phyloP scores from a whole-genome alignment of 2,797 vertebrate genomes.

The Pogoniulus pusillus region DNA sequence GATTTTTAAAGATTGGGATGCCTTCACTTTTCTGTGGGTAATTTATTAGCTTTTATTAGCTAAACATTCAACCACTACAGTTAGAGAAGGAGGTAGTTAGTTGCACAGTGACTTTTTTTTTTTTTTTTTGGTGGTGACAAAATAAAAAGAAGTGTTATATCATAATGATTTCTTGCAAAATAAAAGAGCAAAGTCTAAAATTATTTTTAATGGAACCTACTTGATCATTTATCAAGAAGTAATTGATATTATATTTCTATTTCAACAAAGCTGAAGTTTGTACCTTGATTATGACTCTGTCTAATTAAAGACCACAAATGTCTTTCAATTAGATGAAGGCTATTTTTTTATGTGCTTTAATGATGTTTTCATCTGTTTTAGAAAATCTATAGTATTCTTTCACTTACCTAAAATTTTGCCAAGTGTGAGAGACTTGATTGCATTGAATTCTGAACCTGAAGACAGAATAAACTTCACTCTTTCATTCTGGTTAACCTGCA shows the following conservation, averaged over 20 bases:
- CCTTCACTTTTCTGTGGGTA: background rate
- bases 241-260: conserved; percentile 27
- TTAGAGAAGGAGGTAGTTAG: background rate
- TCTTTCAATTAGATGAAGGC: background rate
- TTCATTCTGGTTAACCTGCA: conserved; percentile 85
- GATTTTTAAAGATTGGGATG: background rate
- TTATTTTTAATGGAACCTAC: conserved; percentile 36
- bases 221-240: conserved; percentile 9
- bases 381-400: background rate
- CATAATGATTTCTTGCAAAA: conserved; percentile 53
- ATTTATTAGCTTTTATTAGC: background rate
- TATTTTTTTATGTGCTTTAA: background rate
- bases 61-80: background rate
- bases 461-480: conserved; percentile 85
- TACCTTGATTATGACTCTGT: conserved; percentile 47
- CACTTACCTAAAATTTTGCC: conserved; percentile 88
- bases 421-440: conserved; percentile 83
- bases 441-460: conserved; percentile 86
- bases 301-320: conserved; percentile 37
- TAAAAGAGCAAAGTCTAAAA: conserved; percentile 13
- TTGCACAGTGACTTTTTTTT: conserved; percentile 6
- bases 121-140: background rate
- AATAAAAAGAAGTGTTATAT: conserved; percentile 1
- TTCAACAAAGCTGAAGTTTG: conserved; percentile 37
- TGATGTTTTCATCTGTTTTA: conserved; percentile 5